Evolutionary conservation across 2,797 vertebrate species (phyloP).

Genomic region (Netta rufina): DNA sequence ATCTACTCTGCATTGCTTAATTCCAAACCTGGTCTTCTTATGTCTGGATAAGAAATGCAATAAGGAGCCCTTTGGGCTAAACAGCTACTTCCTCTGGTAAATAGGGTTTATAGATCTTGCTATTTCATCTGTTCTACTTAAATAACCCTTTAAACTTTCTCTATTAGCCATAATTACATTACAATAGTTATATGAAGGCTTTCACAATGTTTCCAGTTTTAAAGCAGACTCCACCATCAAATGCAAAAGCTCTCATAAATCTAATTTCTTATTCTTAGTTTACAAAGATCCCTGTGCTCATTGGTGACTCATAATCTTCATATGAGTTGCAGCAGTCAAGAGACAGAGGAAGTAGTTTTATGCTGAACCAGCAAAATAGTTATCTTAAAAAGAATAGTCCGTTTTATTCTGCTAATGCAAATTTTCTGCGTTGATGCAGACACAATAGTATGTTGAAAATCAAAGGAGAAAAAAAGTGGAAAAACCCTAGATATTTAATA

Average conservation of each 20-base stretch:
- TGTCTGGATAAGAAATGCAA: neutral
- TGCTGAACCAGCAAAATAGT: neutral
- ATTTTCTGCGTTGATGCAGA: neutral
- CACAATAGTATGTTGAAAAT: neutral
- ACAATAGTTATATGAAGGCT: neutral
- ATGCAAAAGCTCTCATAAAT: constrained; percentile 13
- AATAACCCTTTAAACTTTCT: neutral
- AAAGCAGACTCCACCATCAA: neutral
- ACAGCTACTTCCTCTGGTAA: neutral
- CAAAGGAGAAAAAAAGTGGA: neutral
- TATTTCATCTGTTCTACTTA: neutral
- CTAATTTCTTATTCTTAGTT: constrained; percentile 46
- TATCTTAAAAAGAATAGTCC: constrained; percentile 17
- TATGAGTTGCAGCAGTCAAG: neutral
- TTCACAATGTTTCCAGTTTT: constrained; percentile 16
- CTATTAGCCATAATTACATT: constrained; percentile 27
- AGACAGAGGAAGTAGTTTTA: constrained; percentile 34
- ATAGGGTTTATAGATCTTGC: accelerated
- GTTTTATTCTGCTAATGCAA: neutral
- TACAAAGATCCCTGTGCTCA: constrained; percentile 3
- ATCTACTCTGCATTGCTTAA: neutral
- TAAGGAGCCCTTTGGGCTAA: neutral
- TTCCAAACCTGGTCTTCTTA: neutral
- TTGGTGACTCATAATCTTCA: constrained; percentile 28
- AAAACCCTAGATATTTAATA: neutral